These are phyloP conservation scores for Oscheius sp. DNA, from an alignment of 2,888 invertebrate genomes.

Conservation along the genomic window DNA sequence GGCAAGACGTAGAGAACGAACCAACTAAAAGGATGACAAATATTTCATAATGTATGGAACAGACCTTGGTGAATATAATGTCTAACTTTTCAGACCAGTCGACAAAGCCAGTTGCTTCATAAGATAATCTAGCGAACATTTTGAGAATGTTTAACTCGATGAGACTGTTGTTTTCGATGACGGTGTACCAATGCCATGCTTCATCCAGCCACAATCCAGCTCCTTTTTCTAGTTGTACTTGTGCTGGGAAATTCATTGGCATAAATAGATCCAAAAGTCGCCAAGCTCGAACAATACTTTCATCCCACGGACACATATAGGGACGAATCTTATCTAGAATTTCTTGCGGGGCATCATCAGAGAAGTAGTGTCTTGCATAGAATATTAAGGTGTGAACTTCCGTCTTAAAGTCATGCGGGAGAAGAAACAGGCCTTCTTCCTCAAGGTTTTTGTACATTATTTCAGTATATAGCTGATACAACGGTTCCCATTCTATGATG, in stretches of 20 bases:
- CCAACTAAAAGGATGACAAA: conserved; percentile 39
- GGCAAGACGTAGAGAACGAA: conserved; percentile 54
- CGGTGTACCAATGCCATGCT: conserved; percentile 71
- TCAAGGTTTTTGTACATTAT: conserved; percentile 39
- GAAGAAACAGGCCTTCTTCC: conserved; percentile 66
- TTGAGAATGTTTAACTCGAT: conserved; percentile 74
- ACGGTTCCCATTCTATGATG: conserved; percentile 84
- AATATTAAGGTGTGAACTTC: conserved; percentile 63
- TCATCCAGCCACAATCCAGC: conserved; percentile 73
- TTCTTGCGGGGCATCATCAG: conserved; percentile 82
- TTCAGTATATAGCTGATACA: conserved; percentile 78
- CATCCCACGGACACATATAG: conserved; percentile 80
- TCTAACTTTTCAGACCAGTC: conserved; percentile 88
- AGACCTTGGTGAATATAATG: conserved; percentile 74
- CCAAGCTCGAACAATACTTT: conserved; percentile 73
- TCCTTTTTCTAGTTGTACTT: conserved; percentile 7
- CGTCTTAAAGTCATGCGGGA: conserved; percentile 71
- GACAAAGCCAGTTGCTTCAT: conserved; percentile 74
- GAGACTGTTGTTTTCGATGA: conserved; percentile 71
- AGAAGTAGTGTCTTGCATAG: conserved; percentile 76
- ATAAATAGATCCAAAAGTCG: conserved; percentile 81
- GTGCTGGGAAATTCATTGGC: conserved; percentile 74
- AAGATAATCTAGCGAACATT: conserved; percentile 76
- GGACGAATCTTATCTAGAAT: conserved; percentile 83
- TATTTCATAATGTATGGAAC: not conserved